Evolutionary conservation across 2,113 vertebrate species (phyloP).

Genomic region (Otis tarda): DNA sequence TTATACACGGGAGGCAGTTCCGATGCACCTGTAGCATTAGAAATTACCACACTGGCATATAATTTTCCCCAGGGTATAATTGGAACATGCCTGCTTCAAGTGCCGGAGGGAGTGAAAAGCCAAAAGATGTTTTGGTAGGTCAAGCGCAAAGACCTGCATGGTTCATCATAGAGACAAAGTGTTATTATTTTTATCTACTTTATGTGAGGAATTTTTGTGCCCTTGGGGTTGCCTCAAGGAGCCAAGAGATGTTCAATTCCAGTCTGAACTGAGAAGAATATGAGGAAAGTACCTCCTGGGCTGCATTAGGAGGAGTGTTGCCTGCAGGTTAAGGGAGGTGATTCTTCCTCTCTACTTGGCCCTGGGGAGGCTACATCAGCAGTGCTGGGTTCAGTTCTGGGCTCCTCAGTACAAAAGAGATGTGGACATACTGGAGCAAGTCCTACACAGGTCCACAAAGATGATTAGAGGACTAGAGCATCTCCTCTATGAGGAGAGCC

Average conservation of each 20-base stretch:
- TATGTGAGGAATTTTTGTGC: not conserved
- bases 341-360: fast-evolving
- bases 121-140: not conserved
- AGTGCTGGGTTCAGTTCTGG: not conserved
- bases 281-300: not conserved
- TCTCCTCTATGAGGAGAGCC: not conserved
- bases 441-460: not conserved
- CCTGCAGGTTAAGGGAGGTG: not conserved
- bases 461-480: not conserved
- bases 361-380: not conserved
- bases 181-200: not conserved
- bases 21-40: not conserved
- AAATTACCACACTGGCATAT: not conserved
- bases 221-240: not conserved
- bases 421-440: not conserved
- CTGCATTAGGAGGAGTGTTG: not conserved
- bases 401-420: not conserved
- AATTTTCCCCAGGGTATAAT: not conserved
- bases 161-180: not conserved
- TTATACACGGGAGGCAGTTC: constrained; percentile 10
- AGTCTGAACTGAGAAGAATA: not conserved
- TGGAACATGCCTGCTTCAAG: not conserved
- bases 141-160: not conserved
- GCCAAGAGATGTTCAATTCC: not conserved
- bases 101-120: not conserved